phyloP scores from a whole-genome alignment of 2,113 vertebrate species.

The Elgaria multicarinata region DNA sequence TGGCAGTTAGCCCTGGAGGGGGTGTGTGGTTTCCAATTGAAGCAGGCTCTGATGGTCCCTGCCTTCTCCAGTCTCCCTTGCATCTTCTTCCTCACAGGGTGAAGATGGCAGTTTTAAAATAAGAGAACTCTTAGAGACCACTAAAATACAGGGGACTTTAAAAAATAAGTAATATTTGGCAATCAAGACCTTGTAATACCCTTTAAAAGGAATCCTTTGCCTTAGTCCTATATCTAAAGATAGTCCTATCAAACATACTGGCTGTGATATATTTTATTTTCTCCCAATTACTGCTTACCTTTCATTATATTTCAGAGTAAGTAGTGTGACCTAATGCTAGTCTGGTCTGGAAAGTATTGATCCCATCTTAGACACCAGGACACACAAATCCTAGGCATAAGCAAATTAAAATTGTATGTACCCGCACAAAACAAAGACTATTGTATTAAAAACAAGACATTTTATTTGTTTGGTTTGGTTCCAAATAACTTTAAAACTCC shows the following conservation, averaged over 20 bases:
- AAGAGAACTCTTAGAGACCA: background rate
- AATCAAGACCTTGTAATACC: background rate
- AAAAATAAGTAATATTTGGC: background rate
- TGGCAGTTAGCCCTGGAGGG: too few species aligned
- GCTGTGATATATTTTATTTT: background rate
- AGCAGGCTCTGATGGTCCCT: too few species aligned
- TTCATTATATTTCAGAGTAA: background rate
- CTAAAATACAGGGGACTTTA: background rate
- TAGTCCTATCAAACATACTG: background rate
- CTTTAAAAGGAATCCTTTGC: background rate
- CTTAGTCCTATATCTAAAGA: background rate
- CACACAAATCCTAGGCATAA: background rate
- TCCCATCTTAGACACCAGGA: background rate
- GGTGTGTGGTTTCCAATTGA: too few species aligned
- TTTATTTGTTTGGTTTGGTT: constrained; percentile 52
- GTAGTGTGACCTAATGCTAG: background rate
- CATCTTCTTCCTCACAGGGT: too few species aligned
- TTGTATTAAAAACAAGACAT: constrained; percentile 57
- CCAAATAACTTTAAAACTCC: constrained; percentile 46
- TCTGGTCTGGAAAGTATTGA: constrained; percentile 29
- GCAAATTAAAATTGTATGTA: background rate
- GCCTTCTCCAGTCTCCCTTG: too few species aligned
- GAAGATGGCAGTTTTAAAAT: too few species aligned
- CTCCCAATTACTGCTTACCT: background rate
- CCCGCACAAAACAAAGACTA: constrained; percentile 1